Evolutionary conservation across 2,888 invertebrate species (phyloP).

Genomic region (Choreutis nemorana): DNA sequence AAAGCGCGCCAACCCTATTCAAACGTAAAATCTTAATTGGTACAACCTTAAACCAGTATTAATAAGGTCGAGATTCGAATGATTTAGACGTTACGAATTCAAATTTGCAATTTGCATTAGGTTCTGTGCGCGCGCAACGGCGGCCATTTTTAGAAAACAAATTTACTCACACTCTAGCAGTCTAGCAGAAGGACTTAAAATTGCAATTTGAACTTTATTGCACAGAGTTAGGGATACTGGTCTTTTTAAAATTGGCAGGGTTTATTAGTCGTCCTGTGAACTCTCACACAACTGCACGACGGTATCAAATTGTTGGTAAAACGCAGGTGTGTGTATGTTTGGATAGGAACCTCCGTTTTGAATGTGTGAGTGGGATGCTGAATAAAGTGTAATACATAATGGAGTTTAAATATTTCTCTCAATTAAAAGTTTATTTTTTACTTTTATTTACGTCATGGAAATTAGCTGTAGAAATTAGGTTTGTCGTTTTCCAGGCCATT

Average conservation of each 20-base stretch:
- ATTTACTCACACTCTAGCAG: conserved; percentile 12
- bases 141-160: conserved; percentile 49
- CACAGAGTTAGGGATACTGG: no score
- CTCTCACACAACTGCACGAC: conserved; percentile 10
- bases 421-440: no score
- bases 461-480: no score
- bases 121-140: conserved; percentile 40
- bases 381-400: no score
- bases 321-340: conserved; percentile 15
- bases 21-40: conserved; percentile 8
- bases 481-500: no score
- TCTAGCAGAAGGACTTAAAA: no score
- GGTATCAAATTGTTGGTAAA: conserved; percentile 32
- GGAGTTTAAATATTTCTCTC: no score
- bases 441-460: no score
- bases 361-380: conserved; percentile 45
- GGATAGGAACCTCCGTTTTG: conserved; percentile 17
- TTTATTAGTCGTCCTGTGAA: no score
- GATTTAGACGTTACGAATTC: not conserved
- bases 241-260: no score
- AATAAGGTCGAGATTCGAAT: conserved; percentile 13
- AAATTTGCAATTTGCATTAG: conserved; percentile 6
- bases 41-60: conserved; percentile 1
- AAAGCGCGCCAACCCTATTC: conserved; percentile 37
- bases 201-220: no score